Evolutionary conservation across 2,113 vertebrate genomes (phyloP).

Genomic region (Psilopogon haemacephalus): DNA sequence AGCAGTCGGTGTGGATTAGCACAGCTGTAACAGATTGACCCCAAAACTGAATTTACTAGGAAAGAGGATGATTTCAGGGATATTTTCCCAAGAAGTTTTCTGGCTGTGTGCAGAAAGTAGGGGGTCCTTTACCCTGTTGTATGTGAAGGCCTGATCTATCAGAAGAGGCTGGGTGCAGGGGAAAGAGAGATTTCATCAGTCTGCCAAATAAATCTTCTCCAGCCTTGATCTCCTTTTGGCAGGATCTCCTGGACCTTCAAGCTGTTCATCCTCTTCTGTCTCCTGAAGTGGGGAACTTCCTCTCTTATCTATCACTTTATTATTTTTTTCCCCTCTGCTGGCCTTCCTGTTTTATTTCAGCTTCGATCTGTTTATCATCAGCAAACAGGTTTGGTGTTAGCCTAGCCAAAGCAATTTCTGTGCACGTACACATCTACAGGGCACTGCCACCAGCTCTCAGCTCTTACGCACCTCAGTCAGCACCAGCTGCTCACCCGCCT

Average conservation of each 20-base stretch:
- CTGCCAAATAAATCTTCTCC: not conserved
- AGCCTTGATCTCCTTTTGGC: not conserved
- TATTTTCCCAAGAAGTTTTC: not conserved
- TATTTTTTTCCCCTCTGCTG: not conserved
- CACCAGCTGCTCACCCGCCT: not conserved
- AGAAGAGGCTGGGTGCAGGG: not conserved
- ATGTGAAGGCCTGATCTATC: not conserved
- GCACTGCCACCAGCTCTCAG: not conserved
- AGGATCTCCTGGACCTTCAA: not conserved
- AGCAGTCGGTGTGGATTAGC: not conserved
- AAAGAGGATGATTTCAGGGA: not conserved
- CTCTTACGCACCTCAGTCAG: not conserved
- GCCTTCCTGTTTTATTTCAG: not conserved
- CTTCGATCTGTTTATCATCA: not conserved
- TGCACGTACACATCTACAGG: accelerated
- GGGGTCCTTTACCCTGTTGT: not conserved
- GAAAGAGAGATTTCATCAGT: not conserved
- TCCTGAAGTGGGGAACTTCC: not conserved
- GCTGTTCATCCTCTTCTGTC: not conserved
- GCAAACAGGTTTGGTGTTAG: not conserved
- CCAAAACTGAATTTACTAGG: constrained; percentile 14
- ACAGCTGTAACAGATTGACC: constrained; percentile 37
- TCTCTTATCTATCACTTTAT: not conserved
- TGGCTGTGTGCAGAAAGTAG: not conserved
- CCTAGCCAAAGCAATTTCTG: not conserved